Evolutionary conservation across 2,888 invertebrate species (phyloP).

Genomic region (Drosophila cognata): DNA sequence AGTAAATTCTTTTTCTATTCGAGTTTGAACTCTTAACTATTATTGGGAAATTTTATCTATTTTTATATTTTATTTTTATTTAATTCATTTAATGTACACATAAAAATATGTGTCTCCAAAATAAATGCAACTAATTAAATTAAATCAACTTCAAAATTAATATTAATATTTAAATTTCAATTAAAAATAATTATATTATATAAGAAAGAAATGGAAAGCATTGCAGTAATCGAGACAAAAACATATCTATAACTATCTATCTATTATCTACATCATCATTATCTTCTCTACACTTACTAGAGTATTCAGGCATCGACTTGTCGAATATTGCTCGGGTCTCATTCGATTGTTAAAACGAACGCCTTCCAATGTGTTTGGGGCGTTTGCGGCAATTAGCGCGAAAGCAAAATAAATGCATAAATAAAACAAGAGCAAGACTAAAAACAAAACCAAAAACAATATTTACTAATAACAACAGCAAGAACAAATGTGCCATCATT

Average conservation of each 20-base stretch:
- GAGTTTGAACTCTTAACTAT: background rate
- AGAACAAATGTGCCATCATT: conserved; percentile 45
- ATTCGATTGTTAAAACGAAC: conserved; percentile 12
- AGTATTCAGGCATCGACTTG: conserved; percentile 7
- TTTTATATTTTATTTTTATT: background rate
- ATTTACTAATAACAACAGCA: conserved; percentile 23
- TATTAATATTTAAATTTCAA: no score
- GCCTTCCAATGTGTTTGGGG: conserved; percentile 51
- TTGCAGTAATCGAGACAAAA: no score
- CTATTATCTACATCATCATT: background rate
- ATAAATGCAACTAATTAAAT: background rate
- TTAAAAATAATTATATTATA: no score
- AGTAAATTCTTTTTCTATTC: background rate
- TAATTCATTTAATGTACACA: background rate
- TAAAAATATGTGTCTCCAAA: background rate
- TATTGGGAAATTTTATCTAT: background rate
- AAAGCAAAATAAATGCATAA: conserved; percentile 31
- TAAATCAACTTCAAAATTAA: background rate
- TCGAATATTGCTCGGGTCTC: background rate
- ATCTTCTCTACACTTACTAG: background rate
- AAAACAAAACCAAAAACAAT: conserved; percentile 7
- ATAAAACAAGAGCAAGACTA: conserved; percentile 13
- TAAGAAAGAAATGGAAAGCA: no score
- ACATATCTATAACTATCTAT: background rate
- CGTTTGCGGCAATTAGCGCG: conserved; percentile 56